Evolutionary conservation across 30 jellyfish, hydroid and myxozoan species (phyloP), one percentile per base, ranked within the genome.

Genomic region (Pseudorhiza aurosa): DNA sequence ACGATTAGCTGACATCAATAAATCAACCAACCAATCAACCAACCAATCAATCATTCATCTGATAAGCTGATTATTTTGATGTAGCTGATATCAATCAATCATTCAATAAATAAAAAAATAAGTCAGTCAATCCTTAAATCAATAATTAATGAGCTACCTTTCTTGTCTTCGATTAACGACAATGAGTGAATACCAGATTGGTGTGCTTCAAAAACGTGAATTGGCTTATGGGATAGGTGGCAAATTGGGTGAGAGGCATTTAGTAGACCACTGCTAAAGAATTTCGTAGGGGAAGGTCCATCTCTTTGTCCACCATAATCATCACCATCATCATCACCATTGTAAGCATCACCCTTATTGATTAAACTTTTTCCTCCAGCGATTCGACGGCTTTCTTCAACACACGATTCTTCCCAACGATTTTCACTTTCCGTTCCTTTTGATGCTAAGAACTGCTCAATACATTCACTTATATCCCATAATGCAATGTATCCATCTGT

Each of bases 401-500:
- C n/a, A n/a, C n/a, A n/a, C n/a, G n/a, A n/a, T n/a, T n/a, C n/a
- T n/a, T n/a, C 19, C 40, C 15, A 18, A 25, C 1, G 31, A 14
- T 46, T 46, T 27, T 22, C 70, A 17, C 17, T 68, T 5, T 42
- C 4, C 12, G 1, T 56, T 17, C 17, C 9, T 15, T 51, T 64
- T 33, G 25, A 18, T 17, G n/a, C 28, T 17, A 33, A 24, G 9
- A 53, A 50, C 27, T 4, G 40, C 19, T 58, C 59, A 1, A 79
- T 29, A 26, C 75, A 44, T 8, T 32, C 57, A 26, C 35, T 57
- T 9, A 88, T 49, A 63, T 88, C 87, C 97, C 97, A 88, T 71
- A 88, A 58, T 49, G 97, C 95, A 22, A 88, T 63, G 40, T 77
- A 62, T 29, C 97, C 97, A 65, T 88, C 97, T 30, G 97, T 80